Percentiles rank a stretch among this genome's conserved stretches.
These are phyloP conservation scores for Adela reaumurella DNA, from an alignment of 2,888 invertebrate species.

Conservation along the genomic window DNA sequence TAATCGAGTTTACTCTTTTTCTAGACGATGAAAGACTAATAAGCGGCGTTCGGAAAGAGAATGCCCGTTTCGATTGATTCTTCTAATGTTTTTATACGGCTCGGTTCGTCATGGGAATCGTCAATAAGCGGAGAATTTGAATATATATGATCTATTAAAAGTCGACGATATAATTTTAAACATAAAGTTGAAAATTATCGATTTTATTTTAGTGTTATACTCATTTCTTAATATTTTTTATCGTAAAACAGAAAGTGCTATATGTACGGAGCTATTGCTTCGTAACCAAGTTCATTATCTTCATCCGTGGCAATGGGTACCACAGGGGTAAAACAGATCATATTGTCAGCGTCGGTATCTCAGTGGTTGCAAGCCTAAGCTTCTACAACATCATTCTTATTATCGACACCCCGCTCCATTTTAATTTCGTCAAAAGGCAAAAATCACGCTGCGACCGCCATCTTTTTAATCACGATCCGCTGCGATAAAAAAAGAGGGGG, in stretches of 20 bases:
- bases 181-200: background rate
- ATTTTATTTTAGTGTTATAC: background rate
- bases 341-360: too few relatives aligned
- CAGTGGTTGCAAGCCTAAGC: too few relatives aligned
- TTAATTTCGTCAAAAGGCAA: slow-evolving; percentile 33
- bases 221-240: background rate
- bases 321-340: too few relatives aligned
- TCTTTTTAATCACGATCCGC: slow-evolving; percentile 23
- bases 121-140: background rate
- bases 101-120: slow-evolving; percentile 5
- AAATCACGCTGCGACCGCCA: slow-evolving; percentile 50
- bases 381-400: slow-evolving; percentile 55
- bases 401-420: slow-evolving; percentile 37
- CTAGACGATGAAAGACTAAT: slow-evolving; percentile 54
- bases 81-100: slow-evolving; percentile 4
- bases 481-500: too few relatives aligned
- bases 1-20: slow-evolving; percentile 58
- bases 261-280: background rate
- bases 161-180: background rate
- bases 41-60: slow-evolving; percentile 54
- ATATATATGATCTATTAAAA: background rate
- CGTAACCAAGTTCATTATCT: too few relatives aligned
- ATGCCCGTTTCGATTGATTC: slow-evolving; percentile 28
- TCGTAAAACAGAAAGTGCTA: background rate
- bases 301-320: too few relatives aligned